Evolutionary conservation across 1,140 invertebrate genomes (phyloP).

Genomic region (Agrilus planipennis): DNA sequence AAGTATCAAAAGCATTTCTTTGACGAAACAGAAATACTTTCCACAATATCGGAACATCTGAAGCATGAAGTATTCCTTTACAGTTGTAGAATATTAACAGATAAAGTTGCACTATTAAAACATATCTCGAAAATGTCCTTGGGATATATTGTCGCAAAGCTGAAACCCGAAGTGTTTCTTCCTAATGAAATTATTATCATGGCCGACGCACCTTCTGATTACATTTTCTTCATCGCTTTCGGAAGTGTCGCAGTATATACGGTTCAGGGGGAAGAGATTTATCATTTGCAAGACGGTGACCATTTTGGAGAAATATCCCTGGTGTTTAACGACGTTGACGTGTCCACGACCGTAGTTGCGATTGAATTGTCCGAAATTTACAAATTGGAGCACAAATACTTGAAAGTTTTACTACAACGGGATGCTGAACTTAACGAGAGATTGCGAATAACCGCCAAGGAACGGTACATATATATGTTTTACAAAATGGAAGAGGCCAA

Average conservation of each 20-base stretch:
- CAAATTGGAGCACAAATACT: too few species aligned
- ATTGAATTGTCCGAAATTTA: too few species aligned
- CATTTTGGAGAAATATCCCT: conserved; percentile 13
- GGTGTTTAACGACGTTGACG: too few species aligned
- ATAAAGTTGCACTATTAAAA: conserved; percentile 36
- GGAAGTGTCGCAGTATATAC: conserved; percentile 41
- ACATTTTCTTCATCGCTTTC: conserved; percentile 38
- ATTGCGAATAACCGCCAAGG: too few species aligned
- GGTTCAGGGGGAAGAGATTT: conserved; percentile 29
- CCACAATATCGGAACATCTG: conserved; percentile 15
- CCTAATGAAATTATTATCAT: conserved; percentile 39
- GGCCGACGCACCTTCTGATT: conserved; percentile 31
- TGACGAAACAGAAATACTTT: conserved; percentile 12
- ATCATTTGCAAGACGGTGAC: conserved; percentile 14
- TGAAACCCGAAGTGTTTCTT: conserved; percentile 37
- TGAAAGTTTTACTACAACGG: too few species aligned
- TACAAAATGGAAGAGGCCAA: too few species aligned
- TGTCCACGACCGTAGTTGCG: too few species aligned
- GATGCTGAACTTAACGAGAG: too few species aligned
- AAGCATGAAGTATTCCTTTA: conserved; percentile 36
- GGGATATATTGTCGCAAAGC: conserved; percentile 30
- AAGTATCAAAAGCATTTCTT: conserved; percentile 13
- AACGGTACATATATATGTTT: too few species aligned
- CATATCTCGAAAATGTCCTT: conserved; percentile 30
- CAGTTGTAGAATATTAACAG: conserved; percentile 33